Base-by-base conservation (phyloP, 2,797 vertebrate species). In the Columba guinea region DNA sequence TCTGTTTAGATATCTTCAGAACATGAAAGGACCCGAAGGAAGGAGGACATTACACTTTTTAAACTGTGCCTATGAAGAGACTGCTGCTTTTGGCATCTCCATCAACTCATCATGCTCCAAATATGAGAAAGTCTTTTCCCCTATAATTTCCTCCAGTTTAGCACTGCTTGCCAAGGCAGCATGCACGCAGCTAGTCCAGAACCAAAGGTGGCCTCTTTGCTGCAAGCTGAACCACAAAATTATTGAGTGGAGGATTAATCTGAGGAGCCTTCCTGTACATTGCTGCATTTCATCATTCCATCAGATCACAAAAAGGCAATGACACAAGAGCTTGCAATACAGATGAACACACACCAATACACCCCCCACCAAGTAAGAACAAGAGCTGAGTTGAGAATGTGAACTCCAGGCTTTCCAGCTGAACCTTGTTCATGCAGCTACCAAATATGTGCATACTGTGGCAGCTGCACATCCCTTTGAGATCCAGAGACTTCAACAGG, bases 401-500 rank as follows among this genome's bases (percentile, higher is more conserved):
- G 27, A 63, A 74, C 41, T 58, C 24, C 49, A 77, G 53, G 23
- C 21, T 92, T 19, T 71, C 28, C 34, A 65, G 20, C 46, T 28
- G 17, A 71, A 34, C 19, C 19, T 46, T 22, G 27, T 37, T 56
- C 55, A 83, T 28, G 7, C 34, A 85, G 49, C 37, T 34, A 65
- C 7, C 22, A 51, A 77, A 64, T 16, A 74, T 0, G 4, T 5
- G 60, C 1, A 0, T 24, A 48, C 2, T 46, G 44, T 46, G 44
- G 44, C 44, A 46, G 44, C 19, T 46, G 44, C 44, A 46, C 44
- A 46, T 46, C 44, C 9, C 44, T 46, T 19, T 46, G 44, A 46
- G 19, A 46, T 46, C 9, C 44, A 46, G 44, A 46, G 44, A 46
- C 44, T 46, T 46, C 44, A 46, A 46, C 13, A 20, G 44, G 44